These are phyloP conservation scores for Eurypyga helias DNA, from an alignment of 2,113 vertebrate genomes.

Conservation along the genomic window DNA sequence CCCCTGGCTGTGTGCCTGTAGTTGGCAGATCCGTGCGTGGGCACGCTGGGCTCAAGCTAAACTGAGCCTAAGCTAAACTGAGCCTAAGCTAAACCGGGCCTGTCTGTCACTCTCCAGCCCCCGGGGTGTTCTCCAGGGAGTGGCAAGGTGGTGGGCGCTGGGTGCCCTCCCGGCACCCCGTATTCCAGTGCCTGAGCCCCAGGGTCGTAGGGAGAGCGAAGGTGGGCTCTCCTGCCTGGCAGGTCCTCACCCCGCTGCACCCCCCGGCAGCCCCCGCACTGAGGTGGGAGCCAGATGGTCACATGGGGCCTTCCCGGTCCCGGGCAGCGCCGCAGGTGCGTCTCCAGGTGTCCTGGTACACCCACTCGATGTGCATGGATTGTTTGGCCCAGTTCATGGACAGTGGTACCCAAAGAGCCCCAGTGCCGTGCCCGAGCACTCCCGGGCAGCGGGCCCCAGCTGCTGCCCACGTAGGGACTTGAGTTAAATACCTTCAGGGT, in stretches of 20 bases:
- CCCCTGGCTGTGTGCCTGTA: neutral
- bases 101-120: neutral
- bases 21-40: neutral
- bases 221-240: neutral
- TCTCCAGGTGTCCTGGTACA: too few species aligned
- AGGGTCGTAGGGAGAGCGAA: fast-evolving
- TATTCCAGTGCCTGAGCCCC: neutral
- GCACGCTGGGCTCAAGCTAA: neutral
- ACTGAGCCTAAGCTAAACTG: neutral
- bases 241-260: neutral
- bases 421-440: neutral
- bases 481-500: neutral
- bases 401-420: too few species aligned
- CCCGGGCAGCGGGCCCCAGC: neutral
- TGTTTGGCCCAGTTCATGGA: neutral
- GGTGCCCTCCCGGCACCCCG: fast-evolving
- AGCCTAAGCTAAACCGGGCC: neutral
- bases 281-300: neutral
- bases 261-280: neutral
- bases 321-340: fast-evolving
- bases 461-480: neutral
- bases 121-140: neutral
- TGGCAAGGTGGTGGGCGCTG: neutral
- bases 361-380: fast-evolving
- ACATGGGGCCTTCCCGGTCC: fast-evolving